These are phyloP conservation scores for Microtus richardsoni DNA, from an alignment of 2,113 vertebrate species.

Conservation along the genomic window DNA sequence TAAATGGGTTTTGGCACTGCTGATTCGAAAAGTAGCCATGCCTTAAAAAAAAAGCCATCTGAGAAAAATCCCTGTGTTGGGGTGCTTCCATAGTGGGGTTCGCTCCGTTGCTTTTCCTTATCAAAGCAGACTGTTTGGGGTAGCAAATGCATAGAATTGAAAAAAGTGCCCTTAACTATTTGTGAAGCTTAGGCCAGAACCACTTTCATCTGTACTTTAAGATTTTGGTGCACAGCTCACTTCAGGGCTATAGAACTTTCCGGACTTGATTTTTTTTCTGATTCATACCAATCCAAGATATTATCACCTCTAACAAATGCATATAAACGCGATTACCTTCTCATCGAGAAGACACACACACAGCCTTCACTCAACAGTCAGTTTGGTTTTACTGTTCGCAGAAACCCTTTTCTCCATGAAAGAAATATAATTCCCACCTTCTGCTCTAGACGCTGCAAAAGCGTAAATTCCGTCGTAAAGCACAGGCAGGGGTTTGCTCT, in stretches of 20 bases:
- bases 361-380: constrained; percentile 15
- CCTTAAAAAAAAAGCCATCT: constrained; percentile 3
- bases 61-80: neutral
- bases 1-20: neutral
- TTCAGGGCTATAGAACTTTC: neutral
- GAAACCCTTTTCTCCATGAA: constrained; percentile 4
- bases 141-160: neutral
- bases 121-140: neutral
- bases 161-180: neutral
- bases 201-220: neutral
- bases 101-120: neutral
- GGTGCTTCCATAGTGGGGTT: neutral
- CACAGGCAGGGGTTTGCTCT: neutral
- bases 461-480: neutral
- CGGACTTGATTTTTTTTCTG: neutral
- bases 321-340: neutral
- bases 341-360: neutral
- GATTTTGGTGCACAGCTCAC: neutral
- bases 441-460: neutral
- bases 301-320: neutral
- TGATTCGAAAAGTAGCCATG: neutral
- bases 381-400: constrained; percentile 7
- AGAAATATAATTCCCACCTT: neutral
- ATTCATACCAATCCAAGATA: neutral
- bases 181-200: neutral